These are phyloP conservation scores for Pocota personata DNA, from an alignment of 2,888 invertebrate genomes.

Conservation along the genomic window DNA sequence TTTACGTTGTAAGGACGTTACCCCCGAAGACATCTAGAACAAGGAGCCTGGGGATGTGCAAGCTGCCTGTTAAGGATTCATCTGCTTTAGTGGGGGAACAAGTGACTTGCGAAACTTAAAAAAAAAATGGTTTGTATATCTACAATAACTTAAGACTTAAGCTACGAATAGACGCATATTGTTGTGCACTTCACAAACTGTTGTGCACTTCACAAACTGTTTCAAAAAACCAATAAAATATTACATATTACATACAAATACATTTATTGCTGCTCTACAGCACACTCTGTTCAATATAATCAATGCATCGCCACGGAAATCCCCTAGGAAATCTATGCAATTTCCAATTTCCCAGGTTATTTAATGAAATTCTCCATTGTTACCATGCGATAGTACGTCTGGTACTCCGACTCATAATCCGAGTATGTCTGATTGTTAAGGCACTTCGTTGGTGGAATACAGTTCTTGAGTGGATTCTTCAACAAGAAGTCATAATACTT, in stretches of 20 bases:
- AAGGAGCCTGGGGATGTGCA: no score
- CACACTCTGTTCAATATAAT: neutral
- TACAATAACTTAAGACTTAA: no score
- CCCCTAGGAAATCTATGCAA: neutral
- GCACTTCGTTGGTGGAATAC: constrained; percentile 78
- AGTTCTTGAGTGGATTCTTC: constrained; percentile 79
- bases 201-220: no score
- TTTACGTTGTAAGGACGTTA: no score
- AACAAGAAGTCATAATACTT: constrained; percentile 79
- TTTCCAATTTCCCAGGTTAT: constrained; percentile 38
- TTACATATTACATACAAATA: neutral
- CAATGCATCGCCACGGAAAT: neutral
- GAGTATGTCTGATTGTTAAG: constrained; percentile 79
- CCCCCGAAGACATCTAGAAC: no score
- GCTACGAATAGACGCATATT: no score
- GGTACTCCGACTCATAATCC: constrained; percentile 81
- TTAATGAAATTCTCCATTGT: constrained; percentile 77
- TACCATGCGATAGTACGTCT: constrained; percentile 83
- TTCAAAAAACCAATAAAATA: neutral
- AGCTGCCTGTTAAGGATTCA: no score
- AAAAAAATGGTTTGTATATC: no score
- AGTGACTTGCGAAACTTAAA: no score
- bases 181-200: no score
- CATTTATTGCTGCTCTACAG: neutral
- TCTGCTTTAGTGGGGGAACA: no score